Base-by-base conservation (phyloP, 2,888 invertebrate genomes). In the Lithophane socia region DNA sequence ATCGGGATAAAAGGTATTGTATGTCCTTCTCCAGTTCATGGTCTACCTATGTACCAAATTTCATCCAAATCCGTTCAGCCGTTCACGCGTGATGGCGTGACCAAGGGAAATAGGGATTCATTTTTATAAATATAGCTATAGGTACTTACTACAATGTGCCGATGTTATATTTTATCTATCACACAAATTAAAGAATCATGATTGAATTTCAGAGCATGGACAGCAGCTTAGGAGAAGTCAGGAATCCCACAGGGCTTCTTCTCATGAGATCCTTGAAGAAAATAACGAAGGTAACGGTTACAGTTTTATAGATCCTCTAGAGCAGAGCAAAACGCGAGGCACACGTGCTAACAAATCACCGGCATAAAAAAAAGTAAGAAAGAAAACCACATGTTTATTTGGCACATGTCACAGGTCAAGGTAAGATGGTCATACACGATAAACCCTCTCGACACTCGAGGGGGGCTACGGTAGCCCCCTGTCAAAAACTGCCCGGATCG, bases 141-240 rank as follows among this genome's bases (percentile, higher is more conserved):
- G n/a, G n/a, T n/a, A 61, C 37, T 63, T 12, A 61, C 37, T 63
- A 37, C 61, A 37, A 12, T 63, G 37, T 12, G 66, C 49, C 12
- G 24, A 49, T 29, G 2, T 49, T 21, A 7, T 1, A 1, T 65
- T 3, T 29, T 29, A 49, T 49, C 29, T 24, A 49, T 21, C 21
- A 49, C 49, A 67, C 8, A 21, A 24, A 24, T 54, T 37, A 37
- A 37, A 44, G 1, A 37, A 29, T 7, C 9, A 58, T 52, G 12
- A 21, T 70, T 47, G 0, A 16, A 44, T 80, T 85, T 56, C 74
- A 85, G 85, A 44, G 29, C 75, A 68, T 29, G 12, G 21, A 24
- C 7, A 66, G 2, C 64, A 61, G 13, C 21, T 47, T 7, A 13
- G 21, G 18, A 78, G 67, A 52, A 56, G 56, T 12, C 77, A 67